Conservation (phyloP, 2,113 vertebrate genomes). For the Neomonachus schauinslandi region DNA sequence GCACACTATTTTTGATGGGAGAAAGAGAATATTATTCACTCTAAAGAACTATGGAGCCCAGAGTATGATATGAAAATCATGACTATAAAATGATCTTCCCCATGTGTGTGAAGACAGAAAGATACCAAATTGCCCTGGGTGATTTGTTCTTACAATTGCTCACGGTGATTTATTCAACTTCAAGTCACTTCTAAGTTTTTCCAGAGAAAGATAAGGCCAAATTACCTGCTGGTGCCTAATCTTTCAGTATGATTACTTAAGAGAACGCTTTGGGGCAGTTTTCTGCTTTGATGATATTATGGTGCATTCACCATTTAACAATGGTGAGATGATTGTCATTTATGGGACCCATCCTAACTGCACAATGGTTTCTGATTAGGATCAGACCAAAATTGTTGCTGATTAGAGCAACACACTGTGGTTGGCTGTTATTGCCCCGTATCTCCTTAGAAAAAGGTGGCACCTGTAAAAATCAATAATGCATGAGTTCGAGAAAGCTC, state of each 20-base stretch:
- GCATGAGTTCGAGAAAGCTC: slow-evolving; percentile 66
- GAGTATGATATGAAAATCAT: slow-evolving; percentile 61
- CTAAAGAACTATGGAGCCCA: background rate
- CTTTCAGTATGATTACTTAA: slow-evolving; percentile 59
- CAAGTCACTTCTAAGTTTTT: slow-evolving; percentile 62
- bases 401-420: slow-evolving; percentile 66
- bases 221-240: slow-evolving; percentile 74
- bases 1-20: background rate
- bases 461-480: slow-evolving; percentile 81
- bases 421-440: slow-evolving; percentile 56
- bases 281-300: slow-evolving; percentile 72
- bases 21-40: slow-evolving; percentile 29
- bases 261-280: slow-evolving; percentile 57
- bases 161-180: slow-evolving; percentile 75
- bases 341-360: slow-evolving; percentile 51
- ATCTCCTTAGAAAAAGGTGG: slow-evolving; percentile 68
- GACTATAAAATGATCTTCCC: slow-evolving; percentile 63
- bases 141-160: slow-evolving; percentile 70
- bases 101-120: slow-evolving; percentile 50
- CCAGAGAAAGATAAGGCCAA: slow-evolving; percentile 60
- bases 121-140: slow-evolving; percentile 42
- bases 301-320: slow-evolving; percentile 77
- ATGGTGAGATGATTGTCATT: slow-evolving; percentile 80
- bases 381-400: slow-evolving; percentile 67
- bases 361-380: slow-evolving; percentile 80